These are phyloP conservation scores for Augochlorella aurata DNA, from an alignment of 2,888 invertebrate species.

Conservation along the genomic window DNA sequence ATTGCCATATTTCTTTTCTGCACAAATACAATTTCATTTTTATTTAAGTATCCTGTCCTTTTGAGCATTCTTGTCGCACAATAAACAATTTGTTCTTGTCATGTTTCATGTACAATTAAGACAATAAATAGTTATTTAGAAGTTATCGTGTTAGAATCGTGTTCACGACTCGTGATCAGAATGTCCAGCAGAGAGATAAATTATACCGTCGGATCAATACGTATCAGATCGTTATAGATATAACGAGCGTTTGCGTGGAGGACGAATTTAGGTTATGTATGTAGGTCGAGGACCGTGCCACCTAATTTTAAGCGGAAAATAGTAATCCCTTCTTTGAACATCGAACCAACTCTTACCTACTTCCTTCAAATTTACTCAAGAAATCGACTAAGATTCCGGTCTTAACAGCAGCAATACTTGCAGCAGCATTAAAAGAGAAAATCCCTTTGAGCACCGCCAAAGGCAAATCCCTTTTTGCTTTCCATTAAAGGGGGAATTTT, in stretches of 20 bases:
- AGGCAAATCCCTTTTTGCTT: conserved; percentile 12
- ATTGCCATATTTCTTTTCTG: no score
- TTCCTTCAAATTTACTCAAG: conserved; percentile 19
- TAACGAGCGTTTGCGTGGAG: background rate
- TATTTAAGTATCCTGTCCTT: no score
- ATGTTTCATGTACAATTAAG: no score
- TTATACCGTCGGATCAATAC: background rate
- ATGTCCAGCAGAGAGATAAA: background rate
- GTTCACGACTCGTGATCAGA: background rate
- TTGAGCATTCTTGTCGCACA: no score
- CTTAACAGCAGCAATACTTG: conserved; percentile 19
- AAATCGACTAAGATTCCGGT: background rate
- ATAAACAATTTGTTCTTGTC: no score
- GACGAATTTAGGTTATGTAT: background rate
- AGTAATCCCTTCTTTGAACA: conserved; percentile 14
- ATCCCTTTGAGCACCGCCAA: conserved; percentile 18
- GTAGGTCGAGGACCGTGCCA: background rate
- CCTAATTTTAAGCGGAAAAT: background rate
- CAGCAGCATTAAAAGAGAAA: conserved; percentile 9
- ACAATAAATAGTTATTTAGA: background rate
- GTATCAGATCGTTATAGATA: no score
- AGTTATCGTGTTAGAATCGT: background rate
- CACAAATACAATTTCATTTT: no score
- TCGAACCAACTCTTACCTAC: conserved; percentile 3
- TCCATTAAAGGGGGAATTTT: conserved; percentile 26